A percentile compares a stretch with the other conserved stretches of the same genome.
Evolutionary conservation across 2,113 vertebrate genomes (phyloP).

Genomic region (Carassius gibelio): DNA sequence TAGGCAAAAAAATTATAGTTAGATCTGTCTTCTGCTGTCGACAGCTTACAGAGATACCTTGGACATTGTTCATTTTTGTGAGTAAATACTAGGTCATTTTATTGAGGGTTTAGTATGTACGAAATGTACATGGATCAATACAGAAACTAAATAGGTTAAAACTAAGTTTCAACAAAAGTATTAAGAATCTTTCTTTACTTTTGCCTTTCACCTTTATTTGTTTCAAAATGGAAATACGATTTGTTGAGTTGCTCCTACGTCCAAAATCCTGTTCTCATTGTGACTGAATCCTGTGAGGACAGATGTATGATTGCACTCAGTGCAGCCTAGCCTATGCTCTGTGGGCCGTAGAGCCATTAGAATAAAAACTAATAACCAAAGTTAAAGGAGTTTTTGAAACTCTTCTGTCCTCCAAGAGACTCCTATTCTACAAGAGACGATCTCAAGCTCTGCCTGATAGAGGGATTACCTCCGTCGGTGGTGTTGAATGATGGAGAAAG

Average conservation of each 20-base stretch:
- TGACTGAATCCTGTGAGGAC: constrained; percentile 19
- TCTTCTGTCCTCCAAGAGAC: constrained; percentile 16
- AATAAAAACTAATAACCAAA: neutral
- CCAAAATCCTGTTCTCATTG: constrained; percentile 16
- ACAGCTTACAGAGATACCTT: neutral
- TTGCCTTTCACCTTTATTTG: constrained; percentile 15
- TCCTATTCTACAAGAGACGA: neutral
- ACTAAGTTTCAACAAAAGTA: neutral
- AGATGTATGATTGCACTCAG: neutral
- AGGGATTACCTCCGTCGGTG: constrained; percentile 37
- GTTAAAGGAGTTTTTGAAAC: neutral
- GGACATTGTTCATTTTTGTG: neutral
- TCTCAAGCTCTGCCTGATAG: constrained; percentile 28
- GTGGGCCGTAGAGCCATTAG: neutral
- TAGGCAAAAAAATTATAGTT: neutral
- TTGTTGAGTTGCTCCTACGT: neutral
- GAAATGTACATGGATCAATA: no score
- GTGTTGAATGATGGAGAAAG: neutral
- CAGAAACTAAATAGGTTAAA: neutral
- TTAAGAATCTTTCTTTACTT: constrained; percentile 5
- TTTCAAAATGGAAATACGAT: constrained; percentile 11
- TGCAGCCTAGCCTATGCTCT: neutral
- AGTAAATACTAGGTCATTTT: neutral
- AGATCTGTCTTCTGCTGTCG: neutral
- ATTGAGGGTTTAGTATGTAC: neutral